Base-by-base conservation (phyloP, 2,797 vertebrate species). In the Poeciliopsis presidionis region DNA sequence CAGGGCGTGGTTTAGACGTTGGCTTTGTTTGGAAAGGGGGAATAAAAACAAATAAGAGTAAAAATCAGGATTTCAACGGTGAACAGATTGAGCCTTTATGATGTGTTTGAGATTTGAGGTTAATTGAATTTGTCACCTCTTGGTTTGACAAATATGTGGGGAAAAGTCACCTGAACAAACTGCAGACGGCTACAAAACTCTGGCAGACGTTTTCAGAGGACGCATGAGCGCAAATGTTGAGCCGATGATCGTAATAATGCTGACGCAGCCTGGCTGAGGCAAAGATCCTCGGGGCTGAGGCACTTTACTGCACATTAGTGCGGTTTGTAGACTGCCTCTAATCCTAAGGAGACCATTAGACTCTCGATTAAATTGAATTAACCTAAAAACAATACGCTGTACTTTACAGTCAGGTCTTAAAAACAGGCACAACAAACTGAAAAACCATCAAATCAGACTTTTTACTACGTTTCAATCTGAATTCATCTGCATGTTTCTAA, bases 1-100 rank as follows among this genome's bases (percentile, higher is more conserved):
- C 20, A 47, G 53, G 69, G 59, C 51, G 39, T 72, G 80, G 82
- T 88, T 86, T 30, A 45, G 76, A 80, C 74, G 36, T 41, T 14
- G 30, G 33, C 61, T 53, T 74, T 2, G 5, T n/a, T 51, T 59
- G 49, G n/a, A 12, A 5, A 36, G 47, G 20, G 6, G 16, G 18
- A 36, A 51, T 51, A 51, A 51, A 51, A 51, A 51, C 22, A 51
- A 22, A 25, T n/a, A 59, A 76, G 7, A 59, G 46, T 33, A 33
- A 71, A 7, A 46, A 28, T 71, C 57, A 57, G 13, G 20, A 28
- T 73, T 75, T 70, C 22, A 67, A 39, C 12, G 43, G 4, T 74
- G 13, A 75, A 79, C 87, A 63, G 57, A 14, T 6, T 12, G 36
- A 74, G 73, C n/a, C 5, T 0, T 30, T n/a, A 33, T 28, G 75